Base-by-base conservation (phyloP, 2,113 vertebrate species). In the Romanogobio albipinnatus region DNA sequence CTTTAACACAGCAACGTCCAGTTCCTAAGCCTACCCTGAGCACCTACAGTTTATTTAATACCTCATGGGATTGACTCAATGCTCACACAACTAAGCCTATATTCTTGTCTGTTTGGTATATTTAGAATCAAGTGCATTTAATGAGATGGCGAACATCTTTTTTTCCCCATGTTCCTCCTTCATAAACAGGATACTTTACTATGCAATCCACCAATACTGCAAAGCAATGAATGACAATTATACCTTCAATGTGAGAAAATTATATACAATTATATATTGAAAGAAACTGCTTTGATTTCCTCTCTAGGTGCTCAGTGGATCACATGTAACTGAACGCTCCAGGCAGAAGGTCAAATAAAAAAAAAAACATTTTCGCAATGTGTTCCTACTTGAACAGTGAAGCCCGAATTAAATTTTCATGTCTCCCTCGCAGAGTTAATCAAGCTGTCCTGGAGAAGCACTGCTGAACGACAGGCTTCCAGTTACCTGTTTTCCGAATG, bases 241-340 rank as follows among this genome's bases (percentile, higher is more conserved):
- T 36, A 36, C 5, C 9, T 78, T 43, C 53, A 78, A 59, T 43
- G 11, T 62, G n/a, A 47, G 58, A 36, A 45, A 76, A 62, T 49
- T 2, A 29, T 84, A 62, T 59, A 45, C 10, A 84, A 76, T 26
- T 29, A 33, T 17, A 43, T n/a, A 61, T 78, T n/a, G 8, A 76
- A 53, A 47, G 14, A 26, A 74, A 83, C 66, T 90, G 91, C 90
- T 93, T 90, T 88, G 83, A 91, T 91, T 92, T 90, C 91, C 43
- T 84, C 84, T 82, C 86, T 78, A 73, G 70, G 36, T 73, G 70
- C 70, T 24, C 70, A 24, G n/a, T n/a, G 70, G 10, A 73, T 73
- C 19, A 22, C 19, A 73, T 45, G 70, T 73, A 45, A 45, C 64
- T 45, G 70, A 73, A 45, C 0, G 22, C 70, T 73, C 19, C 19